Evolutionary conservation across 1,140 invertebrate species (phyloP).

Genomic region (Ruditapes philippinarum): DNA sequence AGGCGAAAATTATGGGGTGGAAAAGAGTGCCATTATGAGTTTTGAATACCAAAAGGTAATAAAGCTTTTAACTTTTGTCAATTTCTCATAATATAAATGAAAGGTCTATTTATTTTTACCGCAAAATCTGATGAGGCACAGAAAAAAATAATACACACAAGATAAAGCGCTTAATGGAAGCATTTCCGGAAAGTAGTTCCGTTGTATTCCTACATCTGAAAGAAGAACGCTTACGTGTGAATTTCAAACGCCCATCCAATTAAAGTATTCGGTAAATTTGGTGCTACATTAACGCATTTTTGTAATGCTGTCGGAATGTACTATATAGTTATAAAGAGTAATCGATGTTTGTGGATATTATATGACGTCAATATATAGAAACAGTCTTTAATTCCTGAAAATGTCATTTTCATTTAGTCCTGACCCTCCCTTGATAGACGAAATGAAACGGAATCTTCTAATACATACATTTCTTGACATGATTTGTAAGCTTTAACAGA

Average conservation of each 20-base stretch:
- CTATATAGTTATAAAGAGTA: no score
- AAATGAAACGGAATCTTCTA: no score
- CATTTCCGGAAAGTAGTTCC: constrained; percentile 7
- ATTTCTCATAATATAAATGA: constrained; percentile 38
- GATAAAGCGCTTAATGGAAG: neutral
- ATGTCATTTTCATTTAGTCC: no score
- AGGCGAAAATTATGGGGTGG: constrained; percentile 22
- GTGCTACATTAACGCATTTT: neutral
- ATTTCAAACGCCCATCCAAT: neutral
- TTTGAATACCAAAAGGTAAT: neutral
- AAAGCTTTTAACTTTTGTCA: constrained; percentile 34
- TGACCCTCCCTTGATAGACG: no score
- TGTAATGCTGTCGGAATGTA: no score
- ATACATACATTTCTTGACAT: no score
- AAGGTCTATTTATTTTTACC: constrained; percentile 1
- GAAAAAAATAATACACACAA: neutral
- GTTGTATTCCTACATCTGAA: neutral
- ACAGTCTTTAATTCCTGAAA: no score
- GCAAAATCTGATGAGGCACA: neutral
- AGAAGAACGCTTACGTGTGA: neutral
- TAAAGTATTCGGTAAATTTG: neutral
- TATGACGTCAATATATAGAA: no score
- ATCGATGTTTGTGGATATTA: no score
- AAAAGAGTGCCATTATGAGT: constrained; percentile 7
- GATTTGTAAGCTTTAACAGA: no score